Conservation (phyloP, 2,888 invertebrate species). For the Limulus polyphemus region DNA sequence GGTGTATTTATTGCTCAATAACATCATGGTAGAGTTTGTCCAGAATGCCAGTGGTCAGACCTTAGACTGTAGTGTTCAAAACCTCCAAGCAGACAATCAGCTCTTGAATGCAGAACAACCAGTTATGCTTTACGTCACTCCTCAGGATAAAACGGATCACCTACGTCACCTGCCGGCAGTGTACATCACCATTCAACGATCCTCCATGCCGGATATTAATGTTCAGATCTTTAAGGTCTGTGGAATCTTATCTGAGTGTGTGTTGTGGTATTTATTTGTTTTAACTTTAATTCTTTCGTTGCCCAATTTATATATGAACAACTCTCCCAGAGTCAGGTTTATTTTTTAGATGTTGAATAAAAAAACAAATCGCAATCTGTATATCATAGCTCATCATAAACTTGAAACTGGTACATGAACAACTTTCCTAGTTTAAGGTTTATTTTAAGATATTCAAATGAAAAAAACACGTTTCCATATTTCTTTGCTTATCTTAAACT, state of each 20-base stretch:
- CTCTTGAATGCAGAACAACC: constrained; percentile 70
- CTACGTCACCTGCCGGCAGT: constrained; percentile 53
- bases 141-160: constrained; percentile 38
- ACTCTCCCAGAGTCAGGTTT: not conserved
- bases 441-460: too few relatives aligned
- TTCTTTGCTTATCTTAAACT: too few relatives aligned
- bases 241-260: constrained; percentile 1
- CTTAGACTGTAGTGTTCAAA: constrained; percentile 55
- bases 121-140: constrained; percentile 63
- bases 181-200: constrained; percentile 61
- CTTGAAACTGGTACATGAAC: too few relatives aligned
- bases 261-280: not conserved
- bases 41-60: constrained; percentile 32
- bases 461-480: too few relatives aligned
- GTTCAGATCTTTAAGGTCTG: constrained; percentile 69
- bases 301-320: not conserved
- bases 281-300: constrained; percentile 17
- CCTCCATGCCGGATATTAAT: constrained; percentile 56
- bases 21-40: constrained; percentile 36
- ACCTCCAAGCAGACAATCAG: constrained; percentile 79
- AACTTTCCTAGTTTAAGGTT: too few relatives aligned
- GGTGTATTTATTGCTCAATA: constrained; percentile 35
- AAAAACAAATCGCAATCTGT: too few relatives aligned
- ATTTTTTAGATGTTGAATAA: too few relatives aligned
- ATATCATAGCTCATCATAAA: too few relatives aligned